Conservation (phyloP, 1,140 invertebrate species). For the Lepidurus apus region DNA sequence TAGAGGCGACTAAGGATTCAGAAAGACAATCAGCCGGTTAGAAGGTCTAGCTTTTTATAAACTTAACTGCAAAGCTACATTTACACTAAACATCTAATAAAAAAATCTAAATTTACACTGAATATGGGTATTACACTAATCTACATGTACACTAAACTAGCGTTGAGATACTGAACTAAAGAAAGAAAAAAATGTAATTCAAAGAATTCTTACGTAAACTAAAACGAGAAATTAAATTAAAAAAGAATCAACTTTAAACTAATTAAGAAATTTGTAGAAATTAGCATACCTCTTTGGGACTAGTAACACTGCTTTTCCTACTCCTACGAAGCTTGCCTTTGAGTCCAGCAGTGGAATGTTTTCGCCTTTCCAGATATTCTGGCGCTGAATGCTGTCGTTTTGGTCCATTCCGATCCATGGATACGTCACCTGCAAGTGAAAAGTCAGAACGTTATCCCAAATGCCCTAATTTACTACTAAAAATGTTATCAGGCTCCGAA, state of each 20-base stretch:
- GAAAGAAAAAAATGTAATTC: no score
- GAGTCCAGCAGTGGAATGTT: slow-evolving; percentile 32
- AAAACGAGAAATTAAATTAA: background rate
- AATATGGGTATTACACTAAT: background rate
- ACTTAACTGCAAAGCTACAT: no score
- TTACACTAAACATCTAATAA: background rate
- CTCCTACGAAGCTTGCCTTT: slow-evolving; percentile 50
- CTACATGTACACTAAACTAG: background rate
- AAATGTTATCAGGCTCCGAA: background rate
- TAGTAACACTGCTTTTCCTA: slow-evolving; percentile 47
- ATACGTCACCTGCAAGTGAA: background rate
- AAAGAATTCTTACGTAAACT: no score
- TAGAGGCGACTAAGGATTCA: slow-evolving; percentile 28
- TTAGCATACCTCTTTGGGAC: slow-evolving; percentile 45
- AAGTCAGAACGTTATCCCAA: no score
- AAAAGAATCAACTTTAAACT: background rate
- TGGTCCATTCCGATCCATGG: slow-evolving; percentile 40
- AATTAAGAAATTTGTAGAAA: background rate
- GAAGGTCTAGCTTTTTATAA: no score
- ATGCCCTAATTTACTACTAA: background rate
- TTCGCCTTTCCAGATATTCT: slow-evolving; percentile 76
- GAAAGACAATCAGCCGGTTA: background rate
- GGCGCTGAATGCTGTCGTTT: slow-evolving; percentile 76
- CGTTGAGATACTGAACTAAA: no score
- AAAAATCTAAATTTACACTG: slow-evolving; percentile 20